phyloP scores from a whole-genome alignment of 2,888 invertebrate genomes.

The Dicranocentrus wangi region DNA sequence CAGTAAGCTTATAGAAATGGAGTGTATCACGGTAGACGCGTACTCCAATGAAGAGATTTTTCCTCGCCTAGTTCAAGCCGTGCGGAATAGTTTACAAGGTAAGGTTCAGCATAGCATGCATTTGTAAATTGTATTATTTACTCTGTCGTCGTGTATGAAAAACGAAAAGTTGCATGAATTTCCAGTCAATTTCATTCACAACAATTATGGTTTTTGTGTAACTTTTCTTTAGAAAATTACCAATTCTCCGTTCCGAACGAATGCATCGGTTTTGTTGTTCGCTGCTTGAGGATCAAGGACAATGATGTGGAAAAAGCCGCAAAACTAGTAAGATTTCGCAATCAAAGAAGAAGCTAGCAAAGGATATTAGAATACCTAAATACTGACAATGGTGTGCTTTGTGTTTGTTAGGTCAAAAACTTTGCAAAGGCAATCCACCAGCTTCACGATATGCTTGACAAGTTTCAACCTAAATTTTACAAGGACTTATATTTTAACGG shows the following conservation, averaged over 20 bases:
- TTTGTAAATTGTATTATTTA: too few relatives aligned
- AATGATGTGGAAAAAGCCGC: slow-evolving; percentile 48
- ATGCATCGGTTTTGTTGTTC: slow-evolving; percentile 40
- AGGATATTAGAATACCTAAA: too few relatives aligned
- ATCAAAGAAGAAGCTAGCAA: not conserved
- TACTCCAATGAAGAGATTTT: slow-evolving; percentile 27
- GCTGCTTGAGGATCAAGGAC: slow-evolving; percentile 47
- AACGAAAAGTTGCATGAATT: not conserved
- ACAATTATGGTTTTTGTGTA: not conserved
- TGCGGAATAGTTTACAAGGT: slow-evolving; percentile 35
- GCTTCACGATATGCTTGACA: slow-evolving; percentile 42
- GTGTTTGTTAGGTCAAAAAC: slow-evolving; percentile 29
- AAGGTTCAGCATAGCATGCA: too few relatives aligned
- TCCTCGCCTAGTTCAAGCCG: slow-evolving; percentile 28
- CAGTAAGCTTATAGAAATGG: slow-evolving; percentile 33
- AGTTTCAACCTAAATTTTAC: slow-evolving; percentile 52
- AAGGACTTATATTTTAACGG: slow-evolving; percentile 31
- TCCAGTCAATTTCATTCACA: not conserved
- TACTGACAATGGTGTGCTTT: too few relatives aligned
- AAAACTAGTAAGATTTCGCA: slow-evolving; percentile 20
- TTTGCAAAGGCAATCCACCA: slow-evolving; percentile 25
- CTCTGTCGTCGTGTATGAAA: not conserved
- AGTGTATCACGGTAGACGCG: slow-evolving; percentile 1
- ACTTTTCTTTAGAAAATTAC: slow-evolving; percentile 24
- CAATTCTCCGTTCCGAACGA: slow-evolving; percentile 22